Conservation (phyloP, 2,113 vertebrate species). For the Orientallactaga bullata region DNA sequence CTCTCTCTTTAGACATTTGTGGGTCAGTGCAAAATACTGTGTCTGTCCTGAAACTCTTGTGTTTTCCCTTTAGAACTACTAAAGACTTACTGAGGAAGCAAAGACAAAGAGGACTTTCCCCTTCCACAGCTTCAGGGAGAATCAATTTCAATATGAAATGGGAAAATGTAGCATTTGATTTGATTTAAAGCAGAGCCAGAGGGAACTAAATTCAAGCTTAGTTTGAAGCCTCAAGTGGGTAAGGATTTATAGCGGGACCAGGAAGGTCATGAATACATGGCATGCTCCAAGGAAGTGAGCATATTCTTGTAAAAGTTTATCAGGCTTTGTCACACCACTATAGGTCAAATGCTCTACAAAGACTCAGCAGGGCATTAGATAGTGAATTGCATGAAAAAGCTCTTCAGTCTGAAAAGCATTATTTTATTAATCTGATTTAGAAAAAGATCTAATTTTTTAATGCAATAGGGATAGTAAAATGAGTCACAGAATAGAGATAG, state of each 20-base stretch:
- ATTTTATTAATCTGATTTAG: constrained; percentile 6
- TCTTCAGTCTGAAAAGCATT: not conserved
- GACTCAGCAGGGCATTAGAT: not conserved
- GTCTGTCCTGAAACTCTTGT: constrained; percentile 33
- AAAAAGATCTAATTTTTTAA: not conserved
- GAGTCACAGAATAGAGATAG: not conserved
- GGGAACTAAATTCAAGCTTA: constrained; percentile 62
- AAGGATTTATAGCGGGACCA: constrained; percentile 42
- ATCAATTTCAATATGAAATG: constrained; percentile 70
- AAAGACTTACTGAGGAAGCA: constrained; percentile 29
- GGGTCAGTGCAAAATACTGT: not conserved
- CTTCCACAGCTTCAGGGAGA: constrained; percentile 68
- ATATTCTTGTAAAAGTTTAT: constrained; percentile 63
- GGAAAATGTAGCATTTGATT: constrained; percentile 74
- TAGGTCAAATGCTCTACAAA: not conserved
- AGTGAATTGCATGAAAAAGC: not conserved
- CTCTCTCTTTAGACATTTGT: not conserved
- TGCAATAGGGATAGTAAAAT: constrained; percentile 30
- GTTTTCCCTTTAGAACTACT: not conserved
- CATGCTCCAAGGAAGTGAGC: constrained; percentile 2
- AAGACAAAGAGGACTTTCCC: constrained; percentile 58
- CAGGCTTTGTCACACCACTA: not conserved
- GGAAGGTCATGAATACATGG: constrained; percentile 51
- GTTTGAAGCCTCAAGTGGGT: constrained; percentile 60
- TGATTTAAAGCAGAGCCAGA: constrained; percentile 75